Evolutionary conservation across 2,113 vertebrate species (phyloP).

Genomic region (Romanogobio albipinnatus): DNA sequence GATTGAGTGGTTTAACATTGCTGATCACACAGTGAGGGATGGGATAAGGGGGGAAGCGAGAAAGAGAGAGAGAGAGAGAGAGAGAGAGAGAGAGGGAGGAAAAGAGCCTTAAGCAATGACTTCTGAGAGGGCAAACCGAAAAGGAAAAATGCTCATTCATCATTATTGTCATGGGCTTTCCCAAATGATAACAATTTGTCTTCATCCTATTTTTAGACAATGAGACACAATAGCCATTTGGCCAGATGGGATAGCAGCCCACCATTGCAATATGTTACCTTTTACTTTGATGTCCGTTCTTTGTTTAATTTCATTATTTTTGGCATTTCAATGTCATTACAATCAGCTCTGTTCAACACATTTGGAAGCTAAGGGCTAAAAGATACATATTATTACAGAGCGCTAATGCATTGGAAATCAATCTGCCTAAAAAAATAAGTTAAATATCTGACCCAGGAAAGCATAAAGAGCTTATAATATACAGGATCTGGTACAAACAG

Average conservation of each 20-base stretch:
- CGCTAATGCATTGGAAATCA: not conserved
- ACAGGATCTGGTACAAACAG: not conserved
- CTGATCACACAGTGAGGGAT: conserved; percentile 73
- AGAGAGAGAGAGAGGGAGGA: conserved; percentile 47
- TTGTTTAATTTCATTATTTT: conserved; percentile 81
- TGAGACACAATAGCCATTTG: conserved; percentile 97
- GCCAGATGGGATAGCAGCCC: conserved; percentile 95
- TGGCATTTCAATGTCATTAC: conserved; percentile 73
- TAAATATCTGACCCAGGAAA: not conserved
- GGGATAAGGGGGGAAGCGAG: conserved; percentile 38
- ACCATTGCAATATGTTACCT: conserved; percentile 85
- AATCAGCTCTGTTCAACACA: conserved; percentile 11
- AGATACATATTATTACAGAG: not conserved
- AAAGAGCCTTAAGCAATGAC: conserved; percentile 99
- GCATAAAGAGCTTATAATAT: not conserved
- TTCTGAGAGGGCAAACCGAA: conserved; percentile 90
- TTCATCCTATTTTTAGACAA: conserved; percentile 99
- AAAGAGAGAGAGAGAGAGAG: conserved; percentile 45
- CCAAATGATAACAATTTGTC: conserved; percentile 99
- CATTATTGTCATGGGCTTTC: conserved; percentile 99
- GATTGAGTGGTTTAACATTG: conserved; percentile 88
- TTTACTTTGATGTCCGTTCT: conserved; percentile 72
- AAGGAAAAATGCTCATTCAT: conserved; percentile 96
- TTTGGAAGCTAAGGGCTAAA: not conserved
- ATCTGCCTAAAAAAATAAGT: not conserved